A percentile compares a stretch with the other conserved stretches of the same genome.
These are phyloP conservation scores for Nyctalus aviator DNA, from an alignment of 2,797 vertebrate genomes.

Conservation along the genomic window DNA sequence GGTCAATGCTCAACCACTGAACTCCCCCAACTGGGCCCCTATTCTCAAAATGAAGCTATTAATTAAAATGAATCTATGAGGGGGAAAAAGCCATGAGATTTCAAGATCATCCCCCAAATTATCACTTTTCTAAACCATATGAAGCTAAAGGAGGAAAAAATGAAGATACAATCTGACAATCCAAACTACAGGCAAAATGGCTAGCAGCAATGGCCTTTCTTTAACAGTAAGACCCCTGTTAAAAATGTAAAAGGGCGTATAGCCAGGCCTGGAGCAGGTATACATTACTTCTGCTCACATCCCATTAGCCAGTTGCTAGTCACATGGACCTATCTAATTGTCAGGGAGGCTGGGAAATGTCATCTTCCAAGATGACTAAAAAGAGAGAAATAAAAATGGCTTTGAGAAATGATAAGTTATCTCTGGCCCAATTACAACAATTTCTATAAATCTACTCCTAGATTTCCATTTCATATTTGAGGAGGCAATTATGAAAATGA, in stretches of 20 bases:
- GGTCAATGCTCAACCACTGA: too few species aligned
- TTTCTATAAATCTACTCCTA: constrained; percentile 10
- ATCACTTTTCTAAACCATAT: constrained; percentile 34
- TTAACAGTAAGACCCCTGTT: background rate
- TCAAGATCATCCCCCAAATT: constrained; percentile 29
- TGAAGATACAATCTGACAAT: background rate
- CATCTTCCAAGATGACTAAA: constrained; percentile 19
- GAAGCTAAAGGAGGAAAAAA: background rate
- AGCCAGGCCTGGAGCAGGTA: background rate
- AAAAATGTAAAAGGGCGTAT: background rate
- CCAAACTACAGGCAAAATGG: background rate
- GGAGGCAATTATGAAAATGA: constrained; percentile 25
- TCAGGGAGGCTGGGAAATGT: constrained; percentile 44
- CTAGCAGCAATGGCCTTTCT: background rate
- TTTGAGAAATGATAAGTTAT: constrained; percentile 15
- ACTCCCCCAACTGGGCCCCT: background rate
- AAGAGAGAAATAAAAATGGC: constrained; percentile 21
- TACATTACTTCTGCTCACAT: background rate
- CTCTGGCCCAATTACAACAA: constrained; percentile 18
- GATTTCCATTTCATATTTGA: constrained; percentile 54
- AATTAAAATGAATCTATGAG: constrained; percentile 16
- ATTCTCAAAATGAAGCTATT: constrained; percentile 5
- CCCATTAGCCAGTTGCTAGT: background rate
- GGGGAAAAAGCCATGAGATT: background rate
- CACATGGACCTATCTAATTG: background rate